Percentiles rank a stretch among this genome's conserved stretches.
These are phyloP conservation scores for Macrotis lagotis DNA, from an alignment of 2,113 vertebrate species.

Conservation along the genomic window DNA sequence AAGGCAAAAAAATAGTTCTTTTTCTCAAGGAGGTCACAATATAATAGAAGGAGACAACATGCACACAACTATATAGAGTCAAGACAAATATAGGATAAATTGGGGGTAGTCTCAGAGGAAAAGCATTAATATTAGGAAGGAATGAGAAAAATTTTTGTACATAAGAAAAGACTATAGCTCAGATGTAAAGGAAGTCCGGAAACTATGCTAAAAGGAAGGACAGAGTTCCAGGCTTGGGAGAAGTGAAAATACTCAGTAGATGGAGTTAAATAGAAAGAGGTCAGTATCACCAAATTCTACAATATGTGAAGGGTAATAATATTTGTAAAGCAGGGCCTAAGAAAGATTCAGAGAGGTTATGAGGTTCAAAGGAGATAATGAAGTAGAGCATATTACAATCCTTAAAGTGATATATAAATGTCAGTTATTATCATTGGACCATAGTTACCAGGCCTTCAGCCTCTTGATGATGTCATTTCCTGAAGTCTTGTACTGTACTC, in stretches of 20 bases:
- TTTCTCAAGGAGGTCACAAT: background rate
- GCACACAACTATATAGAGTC: background rate
- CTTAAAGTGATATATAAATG: background rate
- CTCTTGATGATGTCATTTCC: background rate
- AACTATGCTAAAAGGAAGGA: background rate
- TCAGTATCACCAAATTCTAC: too few relatives aligned
- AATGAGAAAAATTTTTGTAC: background rate
- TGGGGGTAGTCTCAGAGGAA: background rate
- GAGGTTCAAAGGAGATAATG: too few relatives aligned
- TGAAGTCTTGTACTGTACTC: background rate
- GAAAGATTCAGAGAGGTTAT: too few relatives aligned
- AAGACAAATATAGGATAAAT: background rate
- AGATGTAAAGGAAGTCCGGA: background rate
- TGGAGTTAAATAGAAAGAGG: background rate
- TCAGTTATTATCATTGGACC: background rate
- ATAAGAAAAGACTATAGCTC: background rate
- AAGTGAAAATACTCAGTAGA: too few relatives aligned
- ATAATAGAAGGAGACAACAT: background rate
- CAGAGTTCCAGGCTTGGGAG: background rate
- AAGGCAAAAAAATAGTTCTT: too few relatives aligned
- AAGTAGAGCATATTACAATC: background rate
- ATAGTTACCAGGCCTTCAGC: background rate
- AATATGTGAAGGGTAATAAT: too few relatives aligned
- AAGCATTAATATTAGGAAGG: too few relatives aligned
- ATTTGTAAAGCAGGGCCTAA: too few relatives aligned